Conservation (phyloP, 2,113 vertebrate genomes). For the Cryptotis parvus region DNA sequence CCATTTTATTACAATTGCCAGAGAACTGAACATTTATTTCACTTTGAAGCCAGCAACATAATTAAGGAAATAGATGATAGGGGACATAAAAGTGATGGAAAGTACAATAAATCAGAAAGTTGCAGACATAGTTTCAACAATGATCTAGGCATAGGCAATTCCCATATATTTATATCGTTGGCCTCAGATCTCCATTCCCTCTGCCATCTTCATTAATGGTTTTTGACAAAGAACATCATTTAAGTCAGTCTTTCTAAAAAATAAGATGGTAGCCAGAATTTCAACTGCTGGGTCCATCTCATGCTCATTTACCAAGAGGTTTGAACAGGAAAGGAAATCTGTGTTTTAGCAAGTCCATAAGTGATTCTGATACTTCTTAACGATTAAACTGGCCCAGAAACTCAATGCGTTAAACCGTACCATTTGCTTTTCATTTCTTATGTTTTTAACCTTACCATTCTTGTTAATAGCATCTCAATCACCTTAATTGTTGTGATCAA, state of each 20-base stretch:
- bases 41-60: conserved; percentile 39
- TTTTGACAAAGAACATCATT: background rate
- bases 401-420: background rate
- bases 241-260: conserved; percentile 18
- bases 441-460: background rate
- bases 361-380: background rate
- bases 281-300: background rate
- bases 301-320: conserved; percentile 14
- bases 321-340: background rate
- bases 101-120: conserved; percentile 32
- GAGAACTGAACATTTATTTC: conserved; percentile 28
- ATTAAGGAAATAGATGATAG: conserved; percentile 41
- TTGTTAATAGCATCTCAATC: background rate
- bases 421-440: background rate
- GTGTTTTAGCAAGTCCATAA: background rate
- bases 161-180: background rate
- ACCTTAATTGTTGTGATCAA: background rate
- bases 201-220: background rate
- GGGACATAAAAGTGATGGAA: conserved; percentile 13
- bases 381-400: background rate
- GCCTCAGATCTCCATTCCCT: background rate
- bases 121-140: conserved; percentile 1
- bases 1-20: conserved; percentile 20
- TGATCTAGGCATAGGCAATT: background rate
- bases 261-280: conserved; percentile 15